Conservation (phyloP, 2,888 invertebrate species). For the Lysandra coridon region DNA sequence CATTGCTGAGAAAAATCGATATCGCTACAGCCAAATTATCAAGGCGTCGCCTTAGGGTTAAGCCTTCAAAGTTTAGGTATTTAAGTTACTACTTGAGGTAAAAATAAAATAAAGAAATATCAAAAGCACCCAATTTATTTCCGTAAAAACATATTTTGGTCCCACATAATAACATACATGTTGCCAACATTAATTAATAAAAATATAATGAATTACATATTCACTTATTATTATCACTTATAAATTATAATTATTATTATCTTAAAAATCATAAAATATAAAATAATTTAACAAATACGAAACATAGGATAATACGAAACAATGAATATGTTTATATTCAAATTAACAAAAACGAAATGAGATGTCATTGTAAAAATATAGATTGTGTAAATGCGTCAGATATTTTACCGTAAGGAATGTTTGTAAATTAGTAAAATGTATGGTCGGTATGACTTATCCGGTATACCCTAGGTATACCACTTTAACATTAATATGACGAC, state of each 20-base stretch:
- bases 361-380: background rate
- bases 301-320: background rate
- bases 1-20: too few relatives aligned
- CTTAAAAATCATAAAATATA: background rate
- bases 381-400: background rate
- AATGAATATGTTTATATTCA: background rate
- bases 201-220: slow-evolving; percentile 7
- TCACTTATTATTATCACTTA: background rate
- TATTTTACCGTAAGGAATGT: background rate
- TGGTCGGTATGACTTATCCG: background rate
- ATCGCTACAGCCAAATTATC: too few relatives aligned
- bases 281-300: slow-evolving; percentile 1
- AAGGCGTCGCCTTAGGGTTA: too few relatives aligned
- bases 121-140: slow-evolving; percentile 40
- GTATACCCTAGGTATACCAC: too few relatives aligned
- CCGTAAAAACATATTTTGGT: slow-evolving; percentile 26
- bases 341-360: background rate
- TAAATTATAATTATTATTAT: background rate
- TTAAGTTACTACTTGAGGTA: too few relatives aligned
- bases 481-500: too few relatives aligned
- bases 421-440: background rate
- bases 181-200: slow-evolving; percentile 32
- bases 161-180: slow-evolving; percentile 22
- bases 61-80: too few relatives aligned
- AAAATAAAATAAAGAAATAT: slow-evolving; percentile 16